These are phyloP conservation scores for Papilio elwesi DNA, from an alignment of 2,888 invertebrate genomes.

Conservation along the genomic window DNA sequence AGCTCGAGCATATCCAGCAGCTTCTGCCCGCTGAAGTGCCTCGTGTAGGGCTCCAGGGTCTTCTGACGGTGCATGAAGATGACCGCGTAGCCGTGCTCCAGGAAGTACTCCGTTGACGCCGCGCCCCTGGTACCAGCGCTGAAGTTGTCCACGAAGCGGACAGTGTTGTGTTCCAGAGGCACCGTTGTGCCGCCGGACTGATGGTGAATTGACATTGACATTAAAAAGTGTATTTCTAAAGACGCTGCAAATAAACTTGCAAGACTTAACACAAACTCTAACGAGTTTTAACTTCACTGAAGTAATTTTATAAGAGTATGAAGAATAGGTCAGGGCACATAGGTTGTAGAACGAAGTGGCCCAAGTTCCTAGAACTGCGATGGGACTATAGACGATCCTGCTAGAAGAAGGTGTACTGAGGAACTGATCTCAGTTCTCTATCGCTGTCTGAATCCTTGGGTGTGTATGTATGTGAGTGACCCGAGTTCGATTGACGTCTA, in stretches of 20 bases:
- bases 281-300: no score
- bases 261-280: background rate
- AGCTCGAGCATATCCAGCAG: slow-evolving; percentile 91
- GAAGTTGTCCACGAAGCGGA: slow-evolving; percentile 99
- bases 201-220: background rate
- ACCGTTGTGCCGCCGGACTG: slow-evolving; percentile 98
- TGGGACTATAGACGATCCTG: no score
- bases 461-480: no score
- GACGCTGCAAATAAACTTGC: no score
- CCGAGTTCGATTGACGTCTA: no score
- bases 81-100: slow-evolving; percentile 92
- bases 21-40: slow-evolving; percentile 92
- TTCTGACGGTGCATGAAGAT: slow-evolving; percentile 96
- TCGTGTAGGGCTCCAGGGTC: slow-evolving; percentile 95
- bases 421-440: no score
- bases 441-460: no score
- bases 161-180: slow-evolving; percentile 98
- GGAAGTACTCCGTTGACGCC: slow-evolving; percentile 97
- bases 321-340: no score
- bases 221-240: background rate
- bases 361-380: no score
- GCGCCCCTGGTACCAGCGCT: slow-evolving; percentile 98
- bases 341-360: no score
- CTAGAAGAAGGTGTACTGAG: no score
- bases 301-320: no score